Conservation (phyloP, 92 coral and sea anemone genomes). For the Phenganax subtilis region DNA sequence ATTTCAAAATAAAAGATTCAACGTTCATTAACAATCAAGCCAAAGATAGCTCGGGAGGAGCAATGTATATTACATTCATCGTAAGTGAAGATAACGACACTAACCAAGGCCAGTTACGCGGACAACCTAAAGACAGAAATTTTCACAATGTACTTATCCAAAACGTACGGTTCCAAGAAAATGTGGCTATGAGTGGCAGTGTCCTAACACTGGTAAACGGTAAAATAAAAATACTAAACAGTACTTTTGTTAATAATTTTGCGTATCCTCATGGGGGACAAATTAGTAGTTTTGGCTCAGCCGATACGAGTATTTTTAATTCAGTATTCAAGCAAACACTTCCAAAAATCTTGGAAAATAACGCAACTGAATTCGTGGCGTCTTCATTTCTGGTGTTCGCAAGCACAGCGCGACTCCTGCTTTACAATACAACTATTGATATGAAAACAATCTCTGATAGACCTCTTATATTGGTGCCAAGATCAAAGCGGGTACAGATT, state of each 20-base stretch:
- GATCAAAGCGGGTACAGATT: slow-evolving; percentile 25
- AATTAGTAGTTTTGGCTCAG: slow-evolving; percentile 8
- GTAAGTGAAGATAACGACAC: slow-evolving; percentile 9
- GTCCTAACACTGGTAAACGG: slow-evolving; percentile 54
- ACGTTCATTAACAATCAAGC: slow-evolving; percentile 27
- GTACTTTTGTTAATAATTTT: slow-evolving; percentile 63
- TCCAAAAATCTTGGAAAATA: neutral
- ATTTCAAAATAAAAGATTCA: slow-evolving; percentile 15
- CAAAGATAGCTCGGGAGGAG: slow-evolving; percentile 24
- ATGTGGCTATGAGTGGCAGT: slow-evolving; percentile 59
- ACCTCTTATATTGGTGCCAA: slow-evolving; percentile 33
- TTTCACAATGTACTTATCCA: slow-evolving; percentile 35
- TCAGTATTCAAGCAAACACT: slow-evolving; percentile 36
- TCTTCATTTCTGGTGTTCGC: slow-evolving; percentile 34
- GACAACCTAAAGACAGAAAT: slow-evolving; percentile 36
- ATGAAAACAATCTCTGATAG: neutral
- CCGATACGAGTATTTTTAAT: slow-evolving; percentile 5
- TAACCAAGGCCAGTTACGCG: slow-evolving; percentile 7
- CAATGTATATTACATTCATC: slow-evolving; percentile 22
- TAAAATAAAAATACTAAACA: slow-evolving; percentile 40
- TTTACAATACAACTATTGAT: slow-evolving; percentile 40
- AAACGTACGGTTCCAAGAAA: slow-evolving; percentile 49
- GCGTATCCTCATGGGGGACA: slow-evolving; percentile 31
- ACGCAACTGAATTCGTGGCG: neutral
- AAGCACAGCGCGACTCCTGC: slow-evolving; percentile 29